Percentiles rank a stretch among this genome's conserved stretches.
These are phyloP conservation scores for Drosophila navojoa DNA, from an alignment of 1,140 invertebrate species.

Conservation along the genomic window DNA sequence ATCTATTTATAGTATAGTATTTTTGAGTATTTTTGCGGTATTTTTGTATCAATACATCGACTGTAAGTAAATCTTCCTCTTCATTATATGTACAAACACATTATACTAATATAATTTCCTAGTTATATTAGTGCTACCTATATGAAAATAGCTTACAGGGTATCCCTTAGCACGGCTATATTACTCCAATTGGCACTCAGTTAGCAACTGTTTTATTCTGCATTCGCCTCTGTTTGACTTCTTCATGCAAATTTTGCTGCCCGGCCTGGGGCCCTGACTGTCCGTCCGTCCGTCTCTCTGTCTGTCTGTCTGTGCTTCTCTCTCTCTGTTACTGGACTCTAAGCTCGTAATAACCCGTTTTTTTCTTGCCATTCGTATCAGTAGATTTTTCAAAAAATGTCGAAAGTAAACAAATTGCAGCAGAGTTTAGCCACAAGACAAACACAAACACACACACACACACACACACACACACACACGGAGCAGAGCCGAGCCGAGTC, in stretches of 20 bases:
- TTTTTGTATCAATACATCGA: too few relatives aligned
- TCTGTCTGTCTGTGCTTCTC: constrained; percentile 16
- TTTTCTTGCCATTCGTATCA: constrained; percentile 24
- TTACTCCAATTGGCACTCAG: neutral
- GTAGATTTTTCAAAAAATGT: constrained; percentile 74
- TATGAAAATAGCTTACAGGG: constrained; percentile 6
- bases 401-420: constrained; percentile 83
- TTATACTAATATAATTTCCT: too few relatives aligned
- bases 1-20: too few relatives aligned
- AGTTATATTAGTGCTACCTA: neutral
- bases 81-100: too few relatives aligned
- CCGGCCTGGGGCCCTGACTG: constrained; percentile 5
- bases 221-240: constrained; percentile 26
- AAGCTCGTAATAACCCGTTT: constrained; percentile 77
- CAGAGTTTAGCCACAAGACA: constrained; percentile 69
- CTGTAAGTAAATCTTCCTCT: too few relatives aligned
- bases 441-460: constrained; percentile 28
- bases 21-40: too few relatives aligned
- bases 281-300: neutral
- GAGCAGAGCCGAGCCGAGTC: neutral
- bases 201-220: constrained; percentile 17
- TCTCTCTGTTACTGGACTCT: constrained; percentile 44
- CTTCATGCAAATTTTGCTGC: constrained; percentile 64
- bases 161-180: neutral
- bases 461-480: neutral